These are phyloP conservation scores for Xenus cinereus DNA, from an alignment of 2,113 vertebrate species.

Conservation along the genomic window DNA sequence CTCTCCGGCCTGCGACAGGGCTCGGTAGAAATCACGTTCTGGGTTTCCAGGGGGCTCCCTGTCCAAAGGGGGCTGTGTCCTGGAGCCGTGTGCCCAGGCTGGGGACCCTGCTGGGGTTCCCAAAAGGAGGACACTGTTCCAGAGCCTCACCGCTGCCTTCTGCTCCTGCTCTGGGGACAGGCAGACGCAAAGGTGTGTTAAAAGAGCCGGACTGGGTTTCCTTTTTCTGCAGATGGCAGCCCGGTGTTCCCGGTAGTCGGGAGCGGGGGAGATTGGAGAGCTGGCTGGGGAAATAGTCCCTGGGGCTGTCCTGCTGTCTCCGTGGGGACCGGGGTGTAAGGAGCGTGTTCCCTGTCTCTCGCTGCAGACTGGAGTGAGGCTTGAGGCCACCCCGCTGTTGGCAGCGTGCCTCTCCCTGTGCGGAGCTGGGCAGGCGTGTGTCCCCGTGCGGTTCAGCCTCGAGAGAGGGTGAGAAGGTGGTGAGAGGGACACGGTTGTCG, in stretches of 20 bases:
- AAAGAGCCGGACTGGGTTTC: not conserved
- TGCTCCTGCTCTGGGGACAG: not conserved
- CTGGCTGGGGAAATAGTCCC: not conserved
- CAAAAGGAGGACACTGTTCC: not conserved
- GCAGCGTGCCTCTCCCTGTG: not conserved
- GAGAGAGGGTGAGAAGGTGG: not conserved
- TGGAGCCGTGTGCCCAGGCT: not conserved
- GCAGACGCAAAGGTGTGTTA: rapidly evolving
- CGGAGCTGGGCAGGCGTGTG: not conserved
- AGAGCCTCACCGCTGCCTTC: rapidly evolving
- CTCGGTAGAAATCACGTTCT: no score
- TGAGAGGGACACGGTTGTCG: not conserved
- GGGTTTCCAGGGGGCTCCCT: not conserved
- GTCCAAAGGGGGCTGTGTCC: not conserved
- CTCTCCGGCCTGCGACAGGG: not conserved
- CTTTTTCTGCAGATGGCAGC: not conserved
- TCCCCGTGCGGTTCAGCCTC: not conserved
- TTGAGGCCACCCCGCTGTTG: rapidly evolving
- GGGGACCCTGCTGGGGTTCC: not conserved
- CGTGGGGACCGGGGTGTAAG: not conserved
- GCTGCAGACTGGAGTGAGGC: not conserved
- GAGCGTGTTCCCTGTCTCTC: not conserved
- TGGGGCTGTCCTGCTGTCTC: not conserved
- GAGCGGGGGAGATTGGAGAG: not conserved
- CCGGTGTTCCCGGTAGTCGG: not conserved